These are phyloP conservation scores for Aphodius granarius DNA, from an alignment of 2,888 invertebrate species.

Conservation along the genomic window DNA sequence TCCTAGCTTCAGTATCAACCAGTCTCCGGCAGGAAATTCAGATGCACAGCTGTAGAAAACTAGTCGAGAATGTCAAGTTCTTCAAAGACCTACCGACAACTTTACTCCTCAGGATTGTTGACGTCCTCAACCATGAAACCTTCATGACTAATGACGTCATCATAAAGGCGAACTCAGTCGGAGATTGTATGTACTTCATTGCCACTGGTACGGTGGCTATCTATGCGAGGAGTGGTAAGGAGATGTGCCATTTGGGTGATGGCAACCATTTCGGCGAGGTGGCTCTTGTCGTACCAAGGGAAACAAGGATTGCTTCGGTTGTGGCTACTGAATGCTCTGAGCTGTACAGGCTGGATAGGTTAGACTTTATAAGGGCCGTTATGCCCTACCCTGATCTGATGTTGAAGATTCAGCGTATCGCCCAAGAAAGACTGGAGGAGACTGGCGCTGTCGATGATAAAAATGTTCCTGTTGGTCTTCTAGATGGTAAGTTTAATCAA, in stretches of 20 bases:
- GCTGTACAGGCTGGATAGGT: conserved; percentile 50
- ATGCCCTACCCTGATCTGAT: conserved; percentile 53
- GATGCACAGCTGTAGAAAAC: conserved; percentile 55
- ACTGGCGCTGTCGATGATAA: conserved; percentile 55
- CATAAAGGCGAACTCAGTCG: conserved; percentile 46
- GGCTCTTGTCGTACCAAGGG: conserved; percentile 47
- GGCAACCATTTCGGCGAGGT: conserved; percentile 60
- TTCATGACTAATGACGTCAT: conserved; percentile 52
- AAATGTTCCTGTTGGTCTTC: neutral
- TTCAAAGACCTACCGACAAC: conserved; percentile 47
- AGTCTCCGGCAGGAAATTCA: conserved; percentile 13
- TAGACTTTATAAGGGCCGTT: conserved; percentile 52
- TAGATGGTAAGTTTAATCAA: neutral
- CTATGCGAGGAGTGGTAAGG: conserved; percentile 49
- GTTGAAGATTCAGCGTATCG: conserved; percentile 55
- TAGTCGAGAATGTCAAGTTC: conserved; percentile 49
- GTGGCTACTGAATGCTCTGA: conserved; percentile 53
- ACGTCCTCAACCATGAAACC: conserved; percentile 45
- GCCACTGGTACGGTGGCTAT: conserved; percentile 54
- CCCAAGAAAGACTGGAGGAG: conserved; percentile 56
- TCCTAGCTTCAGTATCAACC: conserved; percentile 33
- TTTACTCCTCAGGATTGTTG: conserved; percentile 43
- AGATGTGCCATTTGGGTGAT: conserved; percentile 60
- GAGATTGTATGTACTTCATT: conserved; percentile 51
- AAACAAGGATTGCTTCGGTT: conserved; percentile 49